Evolutionary conservation across 2,888 invertebrate species (phyloP), one percentile per base, ranked within the genome.

Genomic region (Synergus laeviventris): DNA sequence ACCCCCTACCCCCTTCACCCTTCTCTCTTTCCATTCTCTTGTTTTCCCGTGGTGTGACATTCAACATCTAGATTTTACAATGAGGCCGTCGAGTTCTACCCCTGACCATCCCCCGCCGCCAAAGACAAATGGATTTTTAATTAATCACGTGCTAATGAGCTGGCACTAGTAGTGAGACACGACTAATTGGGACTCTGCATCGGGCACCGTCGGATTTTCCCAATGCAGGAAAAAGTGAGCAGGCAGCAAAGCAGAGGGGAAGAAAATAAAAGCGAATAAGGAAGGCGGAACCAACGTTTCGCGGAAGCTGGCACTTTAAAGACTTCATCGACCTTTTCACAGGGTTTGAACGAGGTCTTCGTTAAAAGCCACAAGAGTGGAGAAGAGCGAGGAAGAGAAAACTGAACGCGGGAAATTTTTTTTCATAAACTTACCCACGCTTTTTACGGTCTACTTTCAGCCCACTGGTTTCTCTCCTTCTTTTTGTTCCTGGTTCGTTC

Each of bases 91-190:
- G 81, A 81, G 60, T 56, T 83, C 78, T 70, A 75, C 77, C 77
- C 70, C 62, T 61, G 38, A 75, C 59, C 80, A 74, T 76, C 59
- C 59, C 56, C 38, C 38, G 74, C 39, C 79, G 79, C 76, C 81
- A 81, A 84, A 81, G 87, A 86, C 86, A 85, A 86, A 85, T 84
- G 85, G 86, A 85, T 89, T 88, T 89, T 88, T 88, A 88, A 89
- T 89, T 88, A 89, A 89, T 89, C 87, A 85, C 87, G 83, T 81
- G 88, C 88, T 90, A 89, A 90, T 88, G 89, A 89, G 87, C 86
- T 80, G 79, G 81, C 83, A 80, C 81, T 78, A 82, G 81, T 76
- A 80, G 78, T 79, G 76, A 81, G 84, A 81, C 77, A 78, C 76
- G 66, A 78, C 74, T 76, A 76, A 76, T 76, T 77, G 45, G 76